Evolutionary conservation across 2,797 vertebrate species (phyloP), one percentile per base, ranked within the genome.

Genomic region (Myripristis murdjan): DNA sequence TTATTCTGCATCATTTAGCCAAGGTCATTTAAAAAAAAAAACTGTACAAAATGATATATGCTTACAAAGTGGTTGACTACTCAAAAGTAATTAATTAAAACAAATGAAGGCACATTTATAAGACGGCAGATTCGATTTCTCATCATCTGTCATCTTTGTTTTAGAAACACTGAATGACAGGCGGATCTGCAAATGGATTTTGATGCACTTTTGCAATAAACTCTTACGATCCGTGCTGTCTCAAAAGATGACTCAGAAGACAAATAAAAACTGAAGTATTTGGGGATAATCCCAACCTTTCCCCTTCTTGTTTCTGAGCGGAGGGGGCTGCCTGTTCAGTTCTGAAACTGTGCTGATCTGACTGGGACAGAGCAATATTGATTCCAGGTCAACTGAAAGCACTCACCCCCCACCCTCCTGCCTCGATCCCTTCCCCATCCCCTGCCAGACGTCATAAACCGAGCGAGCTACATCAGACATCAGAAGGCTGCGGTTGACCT

Each of bases 401-500:
- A 0, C 9, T 24, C n/a, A 1, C 26, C 22, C 20, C 4, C 20
- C 20, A 20, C 20, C 20, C 20, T 20, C 20, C 20, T n/a, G n/a
- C n/a, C n/a, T n/a, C n/a, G n/a, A n/a, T n/a, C n/a, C n/a, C n/a
- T n/a, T n/a, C n/a, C n/a, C n/a, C n/a, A n/a, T n/a, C 20, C 20
- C 20, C 20, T 20, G 7, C 71, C 60, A 48, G 59, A 60, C 57
- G 48, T 58, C 72, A 63, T 18, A 66, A 47, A 3, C 59, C 33
- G 67, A 20, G 47, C 20, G 6, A 24, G 33, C 74, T 20, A 58
- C 73, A 73, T 47, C 58, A 28, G 68, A 82, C 82, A 80, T 74
- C 80, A 87, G 81, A 69, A 75, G 59, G 39, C n/a, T 8, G 5
- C 26, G 70, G 41, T 66, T 71, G 81, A 84, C 82, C 74, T 18